Evolutionary conservation across 2,797 vertebrate genomes (phyloP), one percentile per base, ranked within the genome.

Genomic region (Graptemys geographica): DNA sequence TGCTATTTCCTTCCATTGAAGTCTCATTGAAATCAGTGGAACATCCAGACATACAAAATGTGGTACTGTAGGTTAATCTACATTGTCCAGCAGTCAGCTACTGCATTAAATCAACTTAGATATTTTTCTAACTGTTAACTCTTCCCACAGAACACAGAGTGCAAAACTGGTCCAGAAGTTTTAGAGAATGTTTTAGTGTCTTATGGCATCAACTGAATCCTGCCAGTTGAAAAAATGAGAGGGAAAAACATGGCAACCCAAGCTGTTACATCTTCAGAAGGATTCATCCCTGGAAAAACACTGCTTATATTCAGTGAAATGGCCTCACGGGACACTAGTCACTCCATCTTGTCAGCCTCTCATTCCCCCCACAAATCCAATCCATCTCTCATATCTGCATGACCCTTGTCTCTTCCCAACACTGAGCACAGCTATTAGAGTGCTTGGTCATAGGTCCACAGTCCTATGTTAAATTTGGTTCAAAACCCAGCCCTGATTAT

Each of bases 251-350:
- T 33, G 56, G 83, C 51, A 89, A 37, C 74, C 3, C 19, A 37
- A 88, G 31, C 13, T 86, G 51, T 88, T 90, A 87, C 41, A 81
- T 93, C 49, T 91, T 91, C 25, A 37, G n/a, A 87, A 74, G 84
- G 49, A 4, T 81, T 89, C 1, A 5, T 81, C 69, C 57, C 51
- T 82, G 81, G 3, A 74, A n/a, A 52, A 81, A 2, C 37, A 79
- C 33, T 91, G 72, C 53, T 87, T 33, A 23, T 49, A 11, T 28
- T 78, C 37, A 84, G 33, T 52, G 81, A 2, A 1, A 56, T 15
- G 49, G 28, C 65, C 59, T 33, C 19, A 25, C 37, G 28, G 6
- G 55, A 0, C 55, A 19, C 59, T 78, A 69, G 9, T 86, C 92
- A 62, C 12, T 25, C 81, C 84, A 4, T 53, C n/a, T 95, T 11